Evolutionary conservation across 2,888 invertebrate genomes (phyloP).

Genomic region (Erebia epiphron): DNA sequence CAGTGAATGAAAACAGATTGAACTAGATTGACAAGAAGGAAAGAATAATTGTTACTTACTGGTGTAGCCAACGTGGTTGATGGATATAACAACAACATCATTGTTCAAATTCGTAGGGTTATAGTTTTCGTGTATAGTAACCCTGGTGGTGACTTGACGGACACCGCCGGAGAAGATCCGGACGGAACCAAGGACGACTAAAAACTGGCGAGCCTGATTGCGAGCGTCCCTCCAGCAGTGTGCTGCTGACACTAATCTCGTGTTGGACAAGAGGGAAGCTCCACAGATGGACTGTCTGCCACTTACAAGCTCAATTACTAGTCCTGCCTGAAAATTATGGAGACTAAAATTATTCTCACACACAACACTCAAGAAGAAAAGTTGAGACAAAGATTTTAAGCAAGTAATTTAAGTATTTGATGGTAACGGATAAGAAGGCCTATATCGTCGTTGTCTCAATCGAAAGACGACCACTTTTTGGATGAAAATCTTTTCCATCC

Average conservation of each 20-base stretch:
- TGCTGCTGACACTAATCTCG: slow-evolving; percentile 47
- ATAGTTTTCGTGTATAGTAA: slow-evolving; percentile 47
- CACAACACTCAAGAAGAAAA: too few species aligned
- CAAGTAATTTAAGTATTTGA: too few species aligned
- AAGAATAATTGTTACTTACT: slow-evolving; percentile 41
- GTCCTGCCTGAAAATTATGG: slow-evolving; percentile 45
- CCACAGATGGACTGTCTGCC: slow-evolving; percentile 51
- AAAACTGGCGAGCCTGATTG: slow-evolving; percentile 48
- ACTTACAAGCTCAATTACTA: slow-evolving; percentile 44
- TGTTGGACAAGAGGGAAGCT: slow-evolving; percentile 47
- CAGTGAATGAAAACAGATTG: neutral
- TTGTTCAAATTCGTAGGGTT: slow-evolving; percentile 45
- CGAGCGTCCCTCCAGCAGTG: slow-evolving; percentile 51
- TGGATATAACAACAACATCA: slow-evolving; percentile 50
- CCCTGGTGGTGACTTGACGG: slow-evolving; percentile 44
- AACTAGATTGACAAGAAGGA: neutral
- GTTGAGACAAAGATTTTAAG: too few species aligned
- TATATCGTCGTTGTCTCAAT: too few species aligned
- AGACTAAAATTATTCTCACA: too few species aligned
- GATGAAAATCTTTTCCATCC: too few species aligned
- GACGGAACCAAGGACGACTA: slow-evolving; percentile 48
- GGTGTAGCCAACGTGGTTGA: slow-evolving; percentile 41
- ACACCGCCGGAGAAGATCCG: slow-evolving; percentile 48
- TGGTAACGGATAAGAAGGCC: too few species aligned
- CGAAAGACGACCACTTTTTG: too few species aligned